These are phyloP conservation scores for Bursaphelenchus okinawaensis DNA, from an alignment of 2,888 invertebrate species.

Conservation along the genomic window DNA sequence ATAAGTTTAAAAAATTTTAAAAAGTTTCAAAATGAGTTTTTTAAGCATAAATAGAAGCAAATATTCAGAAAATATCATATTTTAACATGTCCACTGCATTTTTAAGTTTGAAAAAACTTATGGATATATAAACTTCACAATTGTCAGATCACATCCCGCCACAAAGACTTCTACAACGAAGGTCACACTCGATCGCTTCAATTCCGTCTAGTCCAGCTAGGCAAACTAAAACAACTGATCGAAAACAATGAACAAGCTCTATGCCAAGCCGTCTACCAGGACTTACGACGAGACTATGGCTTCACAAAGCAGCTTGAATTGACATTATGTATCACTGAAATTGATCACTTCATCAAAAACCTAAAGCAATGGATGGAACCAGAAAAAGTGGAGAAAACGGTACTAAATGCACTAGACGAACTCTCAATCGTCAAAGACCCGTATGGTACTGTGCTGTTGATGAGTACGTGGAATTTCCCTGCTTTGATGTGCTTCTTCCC, in stretches of 20 bases:
- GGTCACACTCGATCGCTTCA: slow-evolving; percentile 69
- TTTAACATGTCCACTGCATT: too few relatives aligned
- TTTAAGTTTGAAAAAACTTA: too few relatives aligned
- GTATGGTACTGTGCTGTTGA: slow-evolving; percentile 75
- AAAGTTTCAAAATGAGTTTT: too few relatives aligned
- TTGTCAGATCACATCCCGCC: background rate
- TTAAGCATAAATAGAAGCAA: too few relatives aligned
- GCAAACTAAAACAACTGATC: slow-evolving; percentile 28
- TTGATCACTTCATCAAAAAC: slow-evolving; percentile 39
- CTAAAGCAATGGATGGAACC: slow-evolving; percentile 30
- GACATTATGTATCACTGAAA: slow-evolving; percentile 9
- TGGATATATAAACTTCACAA: too few relatives aligned
- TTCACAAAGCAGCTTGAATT: slow-evolving; percentile 17
- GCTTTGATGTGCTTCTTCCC: slow-evolving; percentile 60
- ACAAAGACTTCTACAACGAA: slow-evolving; percentile 31
- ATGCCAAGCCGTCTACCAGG: slow-evolving; percentile 37
- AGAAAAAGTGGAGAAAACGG: slow-evolving; percentile 25
- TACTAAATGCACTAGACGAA: slow-evolving; percentile 21
- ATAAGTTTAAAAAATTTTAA: too few relatives aligned
- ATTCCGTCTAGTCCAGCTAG: slow-evolving; percentile 63
- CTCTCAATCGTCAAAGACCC: slow-evolving; percentile 67
- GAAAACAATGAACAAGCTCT: slow-evolving; percentile 33
- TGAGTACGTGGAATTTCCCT: slow-evolving; percentile 93
- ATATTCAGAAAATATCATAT: too few relatives aligned
- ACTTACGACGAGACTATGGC: slow-evolving; percentile 29